These are phyloP conservation scores for Kryphioiulus occultus DNA, from an alignment of 2,888 invertebrate species.

Conservation along the genomic window DNA sequence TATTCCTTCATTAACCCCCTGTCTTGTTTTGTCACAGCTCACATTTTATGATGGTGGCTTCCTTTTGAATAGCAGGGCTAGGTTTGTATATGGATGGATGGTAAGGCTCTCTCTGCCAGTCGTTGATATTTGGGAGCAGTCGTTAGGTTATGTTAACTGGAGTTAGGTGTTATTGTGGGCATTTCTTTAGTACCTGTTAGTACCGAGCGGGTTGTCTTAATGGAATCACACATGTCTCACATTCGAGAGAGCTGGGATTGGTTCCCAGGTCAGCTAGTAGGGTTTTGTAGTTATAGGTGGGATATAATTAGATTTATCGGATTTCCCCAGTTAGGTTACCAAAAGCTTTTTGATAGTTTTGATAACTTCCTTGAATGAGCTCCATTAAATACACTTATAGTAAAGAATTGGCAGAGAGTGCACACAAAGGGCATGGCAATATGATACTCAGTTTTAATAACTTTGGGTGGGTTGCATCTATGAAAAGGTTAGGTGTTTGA, in stretches of 20 bases:
- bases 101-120: conserved; percentile 49
- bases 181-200: neutral
- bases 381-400: neutral
- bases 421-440: neutral
- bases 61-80: conserved; percentile 61
- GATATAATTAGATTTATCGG: too few species aligned
- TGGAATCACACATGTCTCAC: too few species aligned
- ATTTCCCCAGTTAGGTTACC: too few species aligned
- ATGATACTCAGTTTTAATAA: neutral
- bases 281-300: too few species aligned
- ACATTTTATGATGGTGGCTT: conserved; percentile 50
- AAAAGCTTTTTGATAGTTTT: neutral
- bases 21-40: conserved; percentile 52
- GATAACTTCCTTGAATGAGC: neutral
- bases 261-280: too few species aligned
- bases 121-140: conserved; percentile 35
- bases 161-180: neutral
- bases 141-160: neutral
- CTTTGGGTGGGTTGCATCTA: neutral
- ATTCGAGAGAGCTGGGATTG: too few species aligned
- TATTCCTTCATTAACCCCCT: conserved; percentile 50
- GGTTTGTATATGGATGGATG: conserved; percentile 73
- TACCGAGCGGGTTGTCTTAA: too few species aligned
- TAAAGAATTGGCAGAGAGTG: neutral
- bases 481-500: neutral